Percentiles rank a stretch among this genome's conserved stretches.
Evolutionary conservation across 2,797 vertebrate species (phyloP).

Genomic region (Pseudopleuronectes americanus): DNA sequence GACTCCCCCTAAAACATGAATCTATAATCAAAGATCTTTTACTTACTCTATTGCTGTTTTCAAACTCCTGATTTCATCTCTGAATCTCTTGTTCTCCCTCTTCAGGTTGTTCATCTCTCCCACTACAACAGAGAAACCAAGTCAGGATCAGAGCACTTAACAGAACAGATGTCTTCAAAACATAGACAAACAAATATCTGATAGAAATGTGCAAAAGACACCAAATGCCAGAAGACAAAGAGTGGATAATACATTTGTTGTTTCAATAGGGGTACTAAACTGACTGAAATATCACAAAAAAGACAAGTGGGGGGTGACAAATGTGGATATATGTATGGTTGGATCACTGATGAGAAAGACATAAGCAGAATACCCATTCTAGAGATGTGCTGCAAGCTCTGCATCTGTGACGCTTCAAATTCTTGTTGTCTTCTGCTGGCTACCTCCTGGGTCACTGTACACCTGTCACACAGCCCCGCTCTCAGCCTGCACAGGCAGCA

Average conservation of each 20-base stretch:
- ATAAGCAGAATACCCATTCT: constrained; percentile 82
- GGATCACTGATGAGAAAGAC: background rate
- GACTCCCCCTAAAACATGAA: background rate
- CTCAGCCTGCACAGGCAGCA: constrained; percentile 84
- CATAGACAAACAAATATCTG: background rate
- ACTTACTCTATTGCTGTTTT: constrained; percentile 84
- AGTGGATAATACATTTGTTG: too few species aligned
- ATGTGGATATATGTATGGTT: background rate
- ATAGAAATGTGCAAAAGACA: background rate
- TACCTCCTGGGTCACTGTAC: constrained; percentile 95
- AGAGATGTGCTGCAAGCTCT: constrained; percentile 92
- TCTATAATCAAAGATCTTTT: background rate
- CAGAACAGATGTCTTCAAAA: background rate
- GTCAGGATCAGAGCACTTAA: background rate
- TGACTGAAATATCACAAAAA: too few species aligned
- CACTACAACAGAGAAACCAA: constrained; percentile 73
- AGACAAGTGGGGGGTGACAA: background rate
- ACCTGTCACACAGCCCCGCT: constrained; percentile 95
- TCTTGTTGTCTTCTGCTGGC: constrained; percentile 92
- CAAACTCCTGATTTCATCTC: constrained; percentile 86
- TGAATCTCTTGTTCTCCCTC: constrained; percentile 88
- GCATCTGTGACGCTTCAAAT: constrained; percentile 88
- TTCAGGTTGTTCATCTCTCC: constrained; percentile 87
- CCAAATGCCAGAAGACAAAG: background rate
- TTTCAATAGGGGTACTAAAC: too few species aligned